These are phyloP conservation scores for Onthophagus taurus DNA, from an alignment of 1,140 invertebrate genomes.

Conservation along the genomic window DNA sequence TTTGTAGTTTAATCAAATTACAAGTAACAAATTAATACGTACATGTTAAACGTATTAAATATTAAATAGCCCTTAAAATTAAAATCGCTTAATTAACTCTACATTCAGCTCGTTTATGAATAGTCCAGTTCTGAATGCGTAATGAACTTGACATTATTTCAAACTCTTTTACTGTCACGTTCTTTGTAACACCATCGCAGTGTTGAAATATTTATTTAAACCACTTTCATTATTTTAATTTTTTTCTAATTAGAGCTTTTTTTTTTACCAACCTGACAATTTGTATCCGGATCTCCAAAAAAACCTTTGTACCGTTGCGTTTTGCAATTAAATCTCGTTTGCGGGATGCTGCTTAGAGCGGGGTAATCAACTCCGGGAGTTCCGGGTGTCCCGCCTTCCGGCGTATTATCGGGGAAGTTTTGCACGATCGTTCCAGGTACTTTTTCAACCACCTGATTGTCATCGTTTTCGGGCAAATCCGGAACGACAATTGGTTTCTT, in stretches of 20 bases:
- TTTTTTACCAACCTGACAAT: slow-evolving; percentile 56
- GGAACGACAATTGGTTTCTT: slow-evolving; percentile 27
- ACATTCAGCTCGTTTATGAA: too few species aligned
- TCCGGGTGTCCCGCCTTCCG: slow-evolving; percentile 61
- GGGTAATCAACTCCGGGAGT: slow-evolving; percentile 76
- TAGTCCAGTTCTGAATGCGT: too few species aligned
- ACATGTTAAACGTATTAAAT: too few species aligned
- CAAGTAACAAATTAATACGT: too few species aligned
- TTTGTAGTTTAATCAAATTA: not conserved
- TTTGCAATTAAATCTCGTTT: slow-evolving; percentile 72
- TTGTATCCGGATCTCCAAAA: slow-evolving; percentile 77
- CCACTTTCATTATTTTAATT: too few species aligned
- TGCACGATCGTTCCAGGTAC: slow-evolving; percentile 21
- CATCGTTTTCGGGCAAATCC: slow-evolving; percentile 18
- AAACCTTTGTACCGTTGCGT: slow-evolving; percentile 82
- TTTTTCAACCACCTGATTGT: slow-evolving; percentile 12
- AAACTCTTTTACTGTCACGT: too few species aligned
- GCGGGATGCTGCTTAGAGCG: slow-evolving; percentile 61
- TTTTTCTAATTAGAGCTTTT: too few species aligned
- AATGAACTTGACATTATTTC: too few species aligned
- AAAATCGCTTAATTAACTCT: too few species aligned
- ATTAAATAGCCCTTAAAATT: too few species aligned
- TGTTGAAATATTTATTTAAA: too few species aligned
- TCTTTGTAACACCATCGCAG: too few species aligned
- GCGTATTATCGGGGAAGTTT: slow-evolving; percentile 26